Evolutionary conservation across 2,113 vertebrate species (phyloP).

Genomic region (Perca fluviatilis): DNA sequence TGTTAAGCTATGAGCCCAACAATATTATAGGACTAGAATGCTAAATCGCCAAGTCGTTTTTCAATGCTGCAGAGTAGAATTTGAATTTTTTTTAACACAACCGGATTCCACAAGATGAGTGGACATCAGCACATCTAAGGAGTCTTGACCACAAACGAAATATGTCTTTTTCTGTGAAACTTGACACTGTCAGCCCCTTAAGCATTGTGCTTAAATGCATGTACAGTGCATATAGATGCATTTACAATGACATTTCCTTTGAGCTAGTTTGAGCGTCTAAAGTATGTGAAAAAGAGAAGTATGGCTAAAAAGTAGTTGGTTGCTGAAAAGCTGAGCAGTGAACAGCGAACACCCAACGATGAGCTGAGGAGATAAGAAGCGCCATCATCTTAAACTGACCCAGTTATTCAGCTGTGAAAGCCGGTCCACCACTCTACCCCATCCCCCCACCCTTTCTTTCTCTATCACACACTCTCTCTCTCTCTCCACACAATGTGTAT

Average conservation of each 20-base stretch:
- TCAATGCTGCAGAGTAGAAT: not conserved
- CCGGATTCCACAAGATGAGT: not conserved
- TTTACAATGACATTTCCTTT: conserved; percentile 2
- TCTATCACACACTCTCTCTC: conserved; percentile 5
- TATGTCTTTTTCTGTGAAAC: not conserved
- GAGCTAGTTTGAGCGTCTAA: not conserved
- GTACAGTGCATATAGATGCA: not conserved
- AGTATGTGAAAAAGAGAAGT: conserved; percentile 4
- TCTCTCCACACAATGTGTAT: conserved; percentile 32
- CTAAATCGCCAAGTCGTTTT: not conserved
- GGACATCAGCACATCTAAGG: not conserved
- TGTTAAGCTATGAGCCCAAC: not conserved
- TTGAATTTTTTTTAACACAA: not conserved
- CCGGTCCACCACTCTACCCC: conserved; percentile 25
- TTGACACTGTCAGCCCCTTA: not conserved
- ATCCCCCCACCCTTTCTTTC: conserved; percentile 4
- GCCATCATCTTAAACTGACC: conserved; percentile 77
- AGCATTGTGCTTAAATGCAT: not conserved
- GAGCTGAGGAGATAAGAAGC: conserved; percentile 70
- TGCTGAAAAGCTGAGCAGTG: conserved; percentile 57
- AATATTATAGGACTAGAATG: not conserved
- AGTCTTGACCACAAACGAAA: not conserved
- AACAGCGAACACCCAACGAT: conserved; percentile 52
- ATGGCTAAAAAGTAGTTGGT: conserved; percentile 21
- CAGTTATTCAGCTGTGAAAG: conserved; percentile 80